Evolutionary conservation across 1,140 invertebrate genomes (phyloP).

Genomic region (Drosophila sturtevanti): DNA sequence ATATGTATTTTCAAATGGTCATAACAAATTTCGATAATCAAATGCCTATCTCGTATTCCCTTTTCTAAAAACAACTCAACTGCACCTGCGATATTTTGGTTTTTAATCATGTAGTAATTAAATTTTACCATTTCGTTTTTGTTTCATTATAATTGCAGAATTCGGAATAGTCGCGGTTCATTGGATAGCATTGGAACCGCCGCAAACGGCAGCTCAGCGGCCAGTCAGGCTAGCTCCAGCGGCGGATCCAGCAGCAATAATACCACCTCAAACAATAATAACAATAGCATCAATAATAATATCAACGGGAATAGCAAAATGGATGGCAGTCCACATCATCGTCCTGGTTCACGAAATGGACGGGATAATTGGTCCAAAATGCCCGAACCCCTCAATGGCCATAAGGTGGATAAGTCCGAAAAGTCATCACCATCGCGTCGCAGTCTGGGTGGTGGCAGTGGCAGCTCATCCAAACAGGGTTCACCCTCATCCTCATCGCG

Average conservation of each 20-base stretch:
- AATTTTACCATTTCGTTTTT: background rate
- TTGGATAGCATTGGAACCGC: conserved; percentile 81
- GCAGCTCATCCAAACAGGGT: conserved; percentile 83
- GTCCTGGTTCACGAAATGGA: conserved; percentile 74
- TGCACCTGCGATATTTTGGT: background rate
- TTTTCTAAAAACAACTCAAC: too few relatives aligned
- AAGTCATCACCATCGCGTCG: conserved; percentile 78
- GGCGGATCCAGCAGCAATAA: conserved; percentile 61
- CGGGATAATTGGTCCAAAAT: conserved; percentile 82
- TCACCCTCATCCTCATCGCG: conserved; percentile 84
- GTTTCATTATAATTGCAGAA: conserved; percentile 48
- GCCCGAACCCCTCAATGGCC: conserved; percentile 78
- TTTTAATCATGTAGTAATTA: background rate
- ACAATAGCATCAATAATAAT: conserved; percentile 59
- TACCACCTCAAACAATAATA: conserved; percentile 45
- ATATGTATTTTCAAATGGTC: too few relatives aligned
- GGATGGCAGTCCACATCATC: conserved; percentile 72
- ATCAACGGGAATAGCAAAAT: conserved; percentile 58
- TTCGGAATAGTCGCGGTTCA: conserved; percentile 81
- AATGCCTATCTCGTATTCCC: too few relatives aligned
- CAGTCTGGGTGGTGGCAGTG: conserved; percentile 71
- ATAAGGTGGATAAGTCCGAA: conserved; percentile 71
- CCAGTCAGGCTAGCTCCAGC: conserved; percentile 78
- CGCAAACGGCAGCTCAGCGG: conserved; percentile 68
- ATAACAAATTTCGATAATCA: too few relatives aligned